These are phyloP conservation scores for Ophion ventricosus DNA, from an alignment of 2,888 invertebrate genomes.

Conservation along the genomic window DNA sequence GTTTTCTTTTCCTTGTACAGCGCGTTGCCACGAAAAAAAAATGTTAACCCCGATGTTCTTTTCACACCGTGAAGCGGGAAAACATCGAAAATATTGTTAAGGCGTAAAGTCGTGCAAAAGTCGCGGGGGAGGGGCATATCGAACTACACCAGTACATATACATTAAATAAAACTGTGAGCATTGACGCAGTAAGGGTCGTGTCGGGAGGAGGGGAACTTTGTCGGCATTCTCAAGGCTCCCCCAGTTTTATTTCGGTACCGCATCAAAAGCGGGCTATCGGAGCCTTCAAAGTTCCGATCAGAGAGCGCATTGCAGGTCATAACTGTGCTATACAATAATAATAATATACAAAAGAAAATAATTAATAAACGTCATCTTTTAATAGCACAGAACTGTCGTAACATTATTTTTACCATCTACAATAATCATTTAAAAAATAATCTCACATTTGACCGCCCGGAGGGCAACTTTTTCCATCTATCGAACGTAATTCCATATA, in stretches of 20 bases:
- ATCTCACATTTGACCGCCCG: neutral
- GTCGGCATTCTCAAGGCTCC: slow-evolving; percentile 65
- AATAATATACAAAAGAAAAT: neutral
- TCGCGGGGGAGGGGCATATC: slow-evolving; percentile 24
- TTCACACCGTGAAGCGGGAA: neutral
- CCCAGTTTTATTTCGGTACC: slow-evolving; percentile 60
- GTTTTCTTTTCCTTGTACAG: no score
- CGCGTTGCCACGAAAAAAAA: neutral
- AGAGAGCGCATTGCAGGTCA: slow-evolving; percentile 48
- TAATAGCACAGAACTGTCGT: no score
- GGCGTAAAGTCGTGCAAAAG: neutral
- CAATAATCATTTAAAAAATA: neutral
- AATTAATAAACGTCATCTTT: neutral
- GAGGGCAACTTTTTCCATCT: neutral
- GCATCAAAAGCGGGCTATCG: slow-evolving; percentile 57
- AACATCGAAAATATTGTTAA: neutral
- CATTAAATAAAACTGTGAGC: slow-evolving; percentile 36
- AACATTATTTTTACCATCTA: no score
- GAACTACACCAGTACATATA: slow-evolving; percentile 50
- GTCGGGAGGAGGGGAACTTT: slow-evolving; percentile 35
- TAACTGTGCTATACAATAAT: slow-evolving; percentile 14
- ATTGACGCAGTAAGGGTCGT: slow-evolving; percentile 56
- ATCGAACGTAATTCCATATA: no score
- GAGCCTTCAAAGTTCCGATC: slow-evolving; percentile 56
- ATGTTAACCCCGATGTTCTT: neutral